Evolutionary conservation across 2,888 invertebrate species (phyloP).

Genomic region (Pseudanteris insignis): DNA sequence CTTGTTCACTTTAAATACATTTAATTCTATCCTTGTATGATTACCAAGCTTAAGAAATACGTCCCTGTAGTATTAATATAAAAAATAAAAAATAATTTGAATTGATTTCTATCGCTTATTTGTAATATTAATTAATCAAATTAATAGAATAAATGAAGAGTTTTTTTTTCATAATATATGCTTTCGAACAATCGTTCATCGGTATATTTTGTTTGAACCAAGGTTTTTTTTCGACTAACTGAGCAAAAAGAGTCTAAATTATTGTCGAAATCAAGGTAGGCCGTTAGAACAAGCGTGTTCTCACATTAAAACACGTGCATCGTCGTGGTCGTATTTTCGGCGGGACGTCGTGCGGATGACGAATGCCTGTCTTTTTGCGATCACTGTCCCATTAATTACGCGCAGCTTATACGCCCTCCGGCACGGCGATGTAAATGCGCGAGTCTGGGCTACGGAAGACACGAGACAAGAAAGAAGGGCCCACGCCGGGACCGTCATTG

Average conservation of each 20-base stretch:
- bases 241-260: constrained; percentile 24
- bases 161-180: too few relatives aligned
- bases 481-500: constrained; percentile 43
- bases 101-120: too few relatives aligned
- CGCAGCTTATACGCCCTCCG: constrained; percentile 44
- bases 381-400: constrained; percentile 54
- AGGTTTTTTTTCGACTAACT: too few relatives aligned
- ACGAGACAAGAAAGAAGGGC: constrained; percentile 31
- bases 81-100: too few relatives aligned
- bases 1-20: too few relatives aligned
- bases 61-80: too few relatives aligned
- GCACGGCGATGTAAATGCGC: constrained; percentile 49
- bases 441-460: constrained; percentile 29
- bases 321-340: constrained; percentile 32
- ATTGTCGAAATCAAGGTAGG: constrained; percentile 35
- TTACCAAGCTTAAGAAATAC: too few relatives aligned
- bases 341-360: constrained; percentile 37
- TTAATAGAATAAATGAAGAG: too few relatives aligned
- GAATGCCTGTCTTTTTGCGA: constrained; percentile 46
- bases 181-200: too few relatives aligned
- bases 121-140: too few relatives aligned
- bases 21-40: too few relatives aligned
- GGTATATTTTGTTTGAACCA: too few relatives aligned
- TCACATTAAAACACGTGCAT: constrained; percentile 54
- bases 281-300: constrained; percentile 52